phyloP scores from a whole-genome alignment of 64 coral and sea anemone species.

The Exaiptasia diaphana region DNA sequence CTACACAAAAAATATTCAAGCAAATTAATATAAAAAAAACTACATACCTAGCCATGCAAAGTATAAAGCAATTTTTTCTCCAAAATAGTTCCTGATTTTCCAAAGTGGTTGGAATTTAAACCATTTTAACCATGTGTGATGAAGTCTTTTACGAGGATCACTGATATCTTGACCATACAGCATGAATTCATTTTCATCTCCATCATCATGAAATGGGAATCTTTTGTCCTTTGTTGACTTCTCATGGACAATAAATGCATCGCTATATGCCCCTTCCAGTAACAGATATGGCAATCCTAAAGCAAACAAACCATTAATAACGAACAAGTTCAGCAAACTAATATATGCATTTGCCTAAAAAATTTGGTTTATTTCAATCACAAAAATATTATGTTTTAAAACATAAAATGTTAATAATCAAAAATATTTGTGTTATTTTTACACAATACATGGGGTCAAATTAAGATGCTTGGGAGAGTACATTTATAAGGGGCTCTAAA shows the following conservation, averaged over 20 bases:
- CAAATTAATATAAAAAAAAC: too few relatives aligned
- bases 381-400: too few relatives aligned
- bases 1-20: too few relatives aligned
- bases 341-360: not conserved
- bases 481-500: too few relatives aligned
- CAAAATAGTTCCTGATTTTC: constrained; percentile 99
- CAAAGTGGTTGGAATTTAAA: constrained; percentile 89
- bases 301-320: not conserved
- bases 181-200: constrained; percentile 44
- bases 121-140: constrained; percentile 81
- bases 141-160: constrained; percentile 69
- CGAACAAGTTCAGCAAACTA: not conserved
- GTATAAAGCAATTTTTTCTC: constrained; percentile 93
- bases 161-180: constrained; percentile 61
- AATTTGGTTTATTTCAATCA: not conserved
- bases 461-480: too few relatives aligned
- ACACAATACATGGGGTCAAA: too few relatives aligned
- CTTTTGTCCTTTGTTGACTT: constrained; percentile 62
- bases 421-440: too few relatives aligned
- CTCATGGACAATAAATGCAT: constrained; percentile 84
- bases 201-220: constrained; percentile 43
- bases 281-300: constrained; percentile 83
- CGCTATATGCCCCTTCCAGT: constrained; percentile 79
- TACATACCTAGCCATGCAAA: constrained; percentile 92
- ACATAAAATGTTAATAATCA: too few relatives aligned